Base-by-base conservation (phyloP, 2,888 invertebrate genomes). In the Clepsis dumicolana region DNA sequence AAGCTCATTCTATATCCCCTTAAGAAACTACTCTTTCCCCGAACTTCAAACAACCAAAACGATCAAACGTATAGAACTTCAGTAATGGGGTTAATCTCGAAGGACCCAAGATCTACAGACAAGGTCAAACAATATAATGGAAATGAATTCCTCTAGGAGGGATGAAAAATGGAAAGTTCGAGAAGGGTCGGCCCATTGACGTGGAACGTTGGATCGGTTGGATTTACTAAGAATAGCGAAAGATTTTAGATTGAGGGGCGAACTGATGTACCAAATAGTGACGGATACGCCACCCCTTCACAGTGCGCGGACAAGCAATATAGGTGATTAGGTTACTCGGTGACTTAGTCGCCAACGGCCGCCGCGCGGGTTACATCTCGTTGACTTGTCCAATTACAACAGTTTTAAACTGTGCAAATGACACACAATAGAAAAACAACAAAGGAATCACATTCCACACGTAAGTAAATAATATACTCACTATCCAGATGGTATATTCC, bases 71-170 rank as follows among this genome's bases (percentile, higher is more conserved):
- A 65, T 38, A 38, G 59, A 38, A 52, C 64, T 25, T 27, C 27
- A 56, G 38, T 56, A 67, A 57, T 38, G 67, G 56, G 50, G 38
- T 67, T 48, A 56, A 67, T 62, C 67, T 57, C 62, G 48, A 41
- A 50, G 62, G 67, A 63, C 62, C 54, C 61, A 50, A 66, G 61
- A 62, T 62, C 61, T 48, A 62, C 62, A 60, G 54, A 65, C 60
- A 53, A 67, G 67, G 67, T 63, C 67, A 57, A 63, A 56, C 67
- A 67, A 41, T 41, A 67, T 68, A 68, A 68, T 64, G 68, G 64
- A 57, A 68, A 63, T 64, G 59, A 63, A 68, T 68, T 68, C 59
- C 68, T 59, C 50, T 48, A 68, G 68, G 41, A 64, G 41, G 52
- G 53, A 68, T 68, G 68, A 68, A 64, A 68, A 68, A 68, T 68